Base-by-base conservation (phyloP, 2,888 invertebrate species). In the Pecten maximus region DNA sequence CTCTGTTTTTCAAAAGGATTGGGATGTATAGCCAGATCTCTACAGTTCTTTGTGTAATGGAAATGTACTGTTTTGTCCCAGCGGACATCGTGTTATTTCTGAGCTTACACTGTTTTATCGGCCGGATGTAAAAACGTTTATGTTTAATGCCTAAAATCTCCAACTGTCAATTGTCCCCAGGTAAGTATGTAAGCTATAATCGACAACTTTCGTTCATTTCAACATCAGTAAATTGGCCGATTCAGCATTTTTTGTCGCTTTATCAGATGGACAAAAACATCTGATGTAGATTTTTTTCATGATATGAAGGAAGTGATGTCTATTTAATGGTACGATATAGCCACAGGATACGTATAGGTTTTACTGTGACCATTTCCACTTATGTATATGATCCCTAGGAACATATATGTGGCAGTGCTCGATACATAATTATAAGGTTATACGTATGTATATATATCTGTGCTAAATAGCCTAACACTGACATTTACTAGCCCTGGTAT, bases 1-100 rank as follows among this genome's bases (percentile, higher is more conserved):
- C 74, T 74, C 74, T 74, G 74, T 74, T 74, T 74, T 74, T 74
- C 74, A 74, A 74, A 74, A 74, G 74, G 74, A 74, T 74, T 28
- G 23, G 10, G 74, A 74, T 74, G 74, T 74, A 10, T n/a, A n/a
- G 54, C 6, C 12, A 28, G 35, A 35, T 35, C 6, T 35, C 74
- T 74, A 74, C 35, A 35, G 12, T 74, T 74, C 74, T 35, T 74
- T 74, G 74, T 74, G 35, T 74, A 74, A 74, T 74, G 74, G 74
- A 74, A 74, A 35, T 74, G 74, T 74, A 74, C 74, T 74, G 74
- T 74, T 74, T 74, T 74, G 35, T 35, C 35, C 74, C 35, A 74
- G 28, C 74, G 35, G 74, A 74, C 16, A 28, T 35, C 74, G 0
- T 74, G 74, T 74, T 35, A 35, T 12, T 35, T 35, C 10, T 12